These are phyloP conservation scores for Mongoloraphidia duomilia DNA, from an alignment of 2,888 invertebrate genomes.

Conservation along the genomic window DNA sequence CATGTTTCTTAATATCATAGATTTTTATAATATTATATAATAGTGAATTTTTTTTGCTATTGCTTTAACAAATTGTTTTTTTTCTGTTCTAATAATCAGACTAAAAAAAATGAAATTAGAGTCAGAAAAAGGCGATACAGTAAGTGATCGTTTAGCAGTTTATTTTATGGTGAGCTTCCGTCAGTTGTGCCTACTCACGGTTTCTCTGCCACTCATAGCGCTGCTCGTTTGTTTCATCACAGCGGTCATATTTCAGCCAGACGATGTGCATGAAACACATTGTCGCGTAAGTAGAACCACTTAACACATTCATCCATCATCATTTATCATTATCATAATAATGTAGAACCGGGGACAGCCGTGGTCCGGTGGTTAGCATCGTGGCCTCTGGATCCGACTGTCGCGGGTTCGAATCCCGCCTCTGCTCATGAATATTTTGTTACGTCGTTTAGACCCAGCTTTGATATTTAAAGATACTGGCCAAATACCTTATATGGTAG, in stretches of 20 bases:
- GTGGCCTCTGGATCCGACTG: too few relatives aligned
- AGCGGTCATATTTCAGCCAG: slow-evolving; percentile 79
- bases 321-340: too few relatives aligned
- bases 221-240: slow-evolving; percentile 78
- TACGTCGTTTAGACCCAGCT: too few relatives aligned
- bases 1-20: too few relatives aligned
- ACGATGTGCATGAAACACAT: slow-evolving; percentile 90
- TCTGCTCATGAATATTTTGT: too few relatives aligned
- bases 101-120: neutral
- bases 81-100: neutral
- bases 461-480: too few relatives aligned
- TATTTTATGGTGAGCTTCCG: slow-evolving; percentile 62
- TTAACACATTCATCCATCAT: slow-evolving; percentile 1
- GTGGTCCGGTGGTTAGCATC: too few relatives aligned
- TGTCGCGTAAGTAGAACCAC: slow-evolving; percentile 59
- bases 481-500: too few relatives aligned
- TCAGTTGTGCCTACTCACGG: slow-evolving; percentile 67
- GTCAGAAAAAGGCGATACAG: neutral
- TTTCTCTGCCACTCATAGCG: slow-evolving; percentile 71
- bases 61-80: too few relatives aligned
- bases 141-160: slow-evolving; percentile 30
- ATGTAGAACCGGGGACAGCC: neutral
- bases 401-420: too few relatives aligned
- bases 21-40: too few relatives aligned
- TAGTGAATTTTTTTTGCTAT: too few relatives aligned